Conservation (phyloP, 2,888 invertebrate genomes). For the Meliscaeva auricollis region DNA sequence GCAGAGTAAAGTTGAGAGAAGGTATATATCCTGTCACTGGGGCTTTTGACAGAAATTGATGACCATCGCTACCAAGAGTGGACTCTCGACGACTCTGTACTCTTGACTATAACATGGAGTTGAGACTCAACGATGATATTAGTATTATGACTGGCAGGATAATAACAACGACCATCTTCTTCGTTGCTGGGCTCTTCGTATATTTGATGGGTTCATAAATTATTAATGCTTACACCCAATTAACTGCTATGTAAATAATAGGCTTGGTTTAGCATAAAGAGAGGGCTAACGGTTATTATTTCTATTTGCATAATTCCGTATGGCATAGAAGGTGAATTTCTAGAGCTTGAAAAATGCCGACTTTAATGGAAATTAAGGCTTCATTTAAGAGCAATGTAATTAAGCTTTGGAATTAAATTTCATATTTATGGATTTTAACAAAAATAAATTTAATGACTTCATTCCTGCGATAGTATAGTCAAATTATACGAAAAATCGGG, state of each 20-base stretch:
- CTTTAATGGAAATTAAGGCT: too few species aligned
- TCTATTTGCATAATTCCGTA: constrained; percentile 44
- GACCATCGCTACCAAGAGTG: constrained; percentile 23
- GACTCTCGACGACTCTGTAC: background rate
- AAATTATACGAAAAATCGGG: too few species aligned
- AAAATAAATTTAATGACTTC: too few species aligned
- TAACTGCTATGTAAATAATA: constrained; percentile 59
- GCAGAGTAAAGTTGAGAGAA: background rate
- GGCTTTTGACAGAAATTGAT: constrained; percentile 46
- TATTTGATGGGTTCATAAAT: constrained; percentile 42
- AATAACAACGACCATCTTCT: constrained; percentile 39
- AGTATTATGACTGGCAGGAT: constrained; percentile 62
- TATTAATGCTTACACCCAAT: constrained; percentile 63
- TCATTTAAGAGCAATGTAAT: too few species aligned
- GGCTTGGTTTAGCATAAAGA: constrained; percentile 25
- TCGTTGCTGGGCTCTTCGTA: constrained; percentile 1
- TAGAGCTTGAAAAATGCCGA: background rate
- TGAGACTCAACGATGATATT: constrained; percentile 32
- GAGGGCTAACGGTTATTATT: constrained; percentile 25
- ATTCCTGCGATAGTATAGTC: too few species aligned
- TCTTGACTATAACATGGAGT: background rate
- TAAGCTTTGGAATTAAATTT: too few species aligned
- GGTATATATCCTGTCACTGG: constrained; percentile 18
- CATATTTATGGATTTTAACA: too few species aligned
- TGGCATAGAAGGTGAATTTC: constrained; percentile 4